phyloP scores from a whole-genome alignment of 2,888 invertebrate genomes.

The Norana najaformis region DNA sequence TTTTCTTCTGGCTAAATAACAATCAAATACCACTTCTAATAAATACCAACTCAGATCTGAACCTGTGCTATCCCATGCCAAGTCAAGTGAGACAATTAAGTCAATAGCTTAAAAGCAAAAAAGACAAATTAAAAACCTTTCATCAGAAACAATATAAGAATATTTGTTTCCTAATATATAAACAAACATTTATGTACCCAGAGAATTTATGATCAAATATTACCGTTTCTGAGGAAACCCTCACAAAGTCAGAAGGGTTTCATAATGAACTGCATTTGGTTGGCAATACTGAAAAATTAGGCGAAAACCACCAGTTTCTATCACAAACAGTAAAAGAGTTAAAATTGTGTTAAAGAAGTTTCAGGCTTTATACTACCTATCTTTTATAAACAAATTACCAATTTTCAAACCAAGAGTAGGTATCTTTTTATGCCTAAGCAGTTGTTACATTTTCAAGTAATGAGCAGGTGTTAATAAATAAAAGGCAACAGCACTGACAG shows the following conservation, averaged over 20 bases:
- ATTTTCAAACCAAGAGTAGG: not conserved
- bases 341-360: too few relatives aligned
- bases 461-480: too few relatives aligned
- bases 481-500: not conserved
- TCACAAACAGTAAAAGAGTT: too few relatives aligned
- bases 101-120: not conserved
- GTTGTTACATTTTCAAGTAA: too few relatives aligned
- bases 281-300: too few relatives aligned
- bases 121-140: not conserved
- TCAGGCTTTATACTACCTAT: not conserved
- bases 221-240: too few relatives aligned
- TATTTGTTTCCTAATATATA: not conserved
- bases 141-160: too few relatives aligned
- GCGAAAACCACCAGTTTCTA: too few relatives aligned
- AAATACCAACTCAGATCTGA: not conserved
- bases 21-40: not conserved
- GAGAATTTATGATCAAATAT: too few relatives aligned
- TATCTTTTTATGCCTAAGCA: too few relatives aligned
- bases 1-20: not conserved
- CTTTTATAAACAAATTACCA: not conserved
- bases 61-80: not conserved
- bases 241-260: too few relatives aligned
- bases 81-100: not conserved
- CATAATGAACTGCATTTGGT: too few relatives aligned
- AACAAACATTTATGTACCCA: not conserved